A percentile compares a stretch with the other conserved stretches of the same genome.
These are phyloP conservation scores for Drosophila kurseongensis DNA, from an alignment of 1,140 invertebrate species.

Conservation along the genomic window DNA sequence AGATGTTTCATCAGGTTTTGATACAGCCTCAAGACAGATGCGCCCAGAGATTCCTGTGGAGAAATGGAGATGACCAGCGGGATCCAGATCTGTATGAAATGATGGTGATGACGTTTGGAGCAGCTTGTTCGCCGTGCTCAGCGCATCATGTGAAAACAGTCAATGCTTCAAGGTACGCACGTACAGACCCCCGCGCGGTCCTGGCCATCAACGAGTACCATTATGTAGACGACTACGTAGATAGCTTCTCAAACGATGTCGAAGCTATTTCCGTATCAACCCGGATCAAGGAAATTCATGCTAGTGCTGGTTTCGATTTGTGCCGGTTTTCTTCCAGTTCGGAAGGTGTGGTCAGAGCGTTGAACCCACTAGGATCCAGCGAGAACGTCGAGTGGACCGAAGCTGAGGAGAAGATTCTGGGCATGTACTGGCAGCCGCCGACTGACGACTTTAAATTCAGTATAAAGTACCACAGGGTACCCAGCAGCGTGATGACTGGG, in stretches of 20 bases:
- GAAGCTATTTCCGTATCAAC: not conserved
- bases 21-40: no score
- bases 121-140: not conserved
- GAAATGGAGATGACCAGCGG: no score
- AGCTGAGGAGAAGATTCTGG: constrained; percentile 3
- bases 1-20: no score
- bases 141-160: not conserved
- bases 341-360: not conserved
- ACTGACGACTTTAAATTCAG: not conserved
- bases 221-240: not conserved
- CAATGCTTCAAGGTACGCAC: not conserved
- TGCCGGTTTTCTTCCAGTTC: not conserved
- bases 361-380: not conserved
- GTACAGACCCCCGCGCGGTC: not conserved
- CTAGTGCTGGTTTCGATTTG: not conserved
- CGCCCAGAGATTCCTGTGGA: no score
- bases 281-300: constrained; percentile 1
- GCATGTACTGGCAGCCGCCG: not conserved
- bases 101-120: not conserved
- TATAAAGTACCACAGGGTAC: no score
- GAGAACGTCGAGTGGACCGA: not conserved
- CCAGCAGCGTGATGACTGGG: no score
- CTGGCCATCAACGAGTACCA: not conserved
- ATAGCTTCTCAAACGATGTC: not conserved
- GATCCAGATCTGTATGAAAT: not conserved